Evolutionary conservation across 2,797 vertebrate genomes (phyloP), one percentile per base, ranked within the genome.

Genomic region (Martes flavigula): DNA sequence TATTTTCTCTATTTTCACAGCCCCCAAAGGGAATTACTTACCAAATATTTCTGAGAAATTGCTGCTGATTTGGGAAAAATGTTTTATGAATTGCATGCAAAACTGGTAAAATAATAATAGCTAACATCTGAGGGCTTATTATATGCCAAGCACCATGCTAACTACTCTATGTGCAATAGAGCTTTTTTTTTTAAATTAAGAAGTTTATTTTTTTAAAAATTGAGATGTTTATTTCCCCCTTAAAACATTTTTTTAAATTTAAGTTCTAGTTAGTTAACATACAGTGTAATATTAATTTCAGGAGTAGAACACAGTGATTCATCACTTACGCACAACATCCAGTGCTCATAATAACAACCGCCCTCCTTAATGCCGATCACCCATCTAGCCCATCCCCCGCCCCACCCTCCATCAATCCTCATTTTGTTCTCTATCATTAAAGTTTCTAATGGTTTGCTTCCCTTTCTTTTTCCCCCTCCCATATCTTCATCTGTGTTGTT

Each of bases 21-120:
- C 38, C 64, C 81, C 66, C 51, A 48, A 20, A 62, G 82, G 68
- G n/a, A 87, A 75, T 38, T 64, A 40, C 10, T 48, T 68, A 64
- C 46, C 32, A 83, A 96, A 62, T 64, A 87, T 92, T 87, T 95
- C 56, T 56, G 51, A 94, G 54, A 38, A 72, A 62, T 56, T 73
- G 18, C 21, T 75, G 83, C 9, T 87, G 27, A 89, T 78, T 97
- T 90, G 81, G 66, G 77, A 5, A 35, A 87, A 93, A 58, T 35
- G 35, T 89, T 83, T 87, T 81, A 88, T 82, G 54, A 96, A 68
- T 35, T 75, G 72, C 60, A 60, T 12, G 43, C 56, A 27, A 95
- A 92, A 82, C 66, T 77, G 81, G 30, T 32, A 40, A 92, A 78
- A 62, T 54, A 70, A 85, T 38, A 73, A 83, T 60, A 79, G 68